Evolutionary conservation across 2,888 invertebrate species (phyloP).

Genomic region (Portevinia maculata): DNA sequence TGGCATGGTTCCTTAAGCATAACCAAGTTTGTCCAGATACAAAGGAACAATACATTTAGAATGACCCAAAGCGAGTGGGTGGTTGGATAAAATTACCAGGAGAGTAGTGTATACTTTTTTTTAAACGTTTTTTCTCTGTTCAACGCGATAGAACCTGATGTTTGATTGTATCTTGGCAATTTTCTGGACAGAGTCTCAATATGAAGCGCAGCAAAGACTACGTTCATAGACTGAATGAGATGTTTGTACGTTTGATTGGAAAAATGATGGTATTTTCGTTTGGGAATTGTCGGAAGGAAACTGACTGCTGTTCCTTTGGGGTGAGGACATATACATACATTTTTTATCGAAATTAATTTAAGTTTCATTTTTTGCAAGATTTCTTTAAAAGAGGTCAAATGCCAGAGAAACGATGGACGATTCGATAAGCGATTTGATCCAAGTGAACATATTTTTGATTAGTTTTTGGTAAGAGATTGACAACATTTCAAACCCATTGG

Average conservation of each 20-base stretch:
- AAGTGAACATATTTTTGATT: not conserved
- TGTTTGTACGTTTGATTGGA: slow-evolving; percentile 45
- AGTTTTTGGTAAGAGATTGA: not conserved
- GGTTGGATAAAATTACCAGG: slow-evolving; percentile 4
- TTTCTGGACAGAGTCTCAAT: slow-evolving; percentile 50
- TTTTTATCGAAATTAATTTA: slow-evolving; percentile 48
- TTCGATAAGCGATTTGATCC: slow-evolving; percentile 9
- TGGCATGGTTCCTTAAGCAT: slow-evolving; percentile 32
- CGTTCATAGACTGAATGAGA: not conserved
- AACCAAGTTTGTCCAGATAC: slow-evolving; percentile 42
- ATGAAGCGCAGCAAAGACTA: slow-evolving; percentile 33
- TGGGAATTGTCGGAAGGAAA: not conserved
- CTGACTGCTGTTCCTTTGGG: not conserved
- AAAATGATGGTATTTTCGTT: slow-evolving; percentile 35
- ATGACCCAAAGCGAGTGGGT: slow-evolving; percentile 54
- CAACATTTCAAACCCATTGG: not conserved
- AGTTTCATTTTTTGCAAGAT: not conserved
- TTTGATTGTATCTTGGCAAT: slow-evolving; percentile 65
- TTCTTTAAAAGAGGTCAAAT: slow-evolving; percentile 23
- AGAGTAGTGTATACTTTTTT: slow-evolving; percentile 30
- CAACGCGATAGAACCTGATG: slow-evolving; percentile 18
- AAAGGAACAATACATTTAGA: slow-evolving; percentile 57
- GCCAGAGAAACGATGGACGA: slow-evolving; percentile 17
- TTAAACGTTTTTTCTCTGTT: slow-evolving; percentile 19
- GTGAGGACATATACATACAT: not conserved